These are phyloP conservation scores for Drosophila conformis DNA, from an alignment of 2,888 invertebrate genomes.

Conservation along the genomic window DNA sequence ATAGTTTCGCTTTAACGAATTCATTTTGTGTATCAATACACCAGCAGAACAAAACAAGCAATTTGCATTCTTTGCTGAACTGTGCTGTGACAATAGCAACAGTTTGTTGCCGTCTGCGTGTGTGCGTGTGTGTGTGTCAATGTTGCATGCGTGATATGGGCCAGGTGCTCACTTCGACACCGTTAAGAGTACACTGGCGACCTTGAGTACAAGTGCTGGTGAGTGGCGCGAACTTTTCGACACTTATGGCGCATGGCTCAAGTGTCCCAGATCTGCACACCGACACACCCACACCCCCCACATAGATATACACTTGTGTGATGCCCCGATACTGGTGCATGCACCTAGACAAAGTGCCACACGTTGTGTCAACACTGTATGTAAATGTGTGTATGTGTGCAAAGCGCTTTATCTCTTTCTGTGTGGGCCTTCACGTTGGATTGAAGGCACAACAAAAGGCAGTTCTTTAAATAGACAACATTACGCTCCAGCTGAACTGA, in stretches of 20 bases:
- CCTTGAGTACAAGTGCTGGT: conserved; percentile 28
- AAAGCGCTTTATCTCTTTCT: not conserved
- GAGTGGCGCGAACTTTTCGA: conserved; percentile 56
- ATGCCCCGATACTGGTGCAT: not conserved
- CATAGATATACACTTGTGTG: not conserved
- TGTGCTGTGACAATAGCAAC: conserved; percentile 19
- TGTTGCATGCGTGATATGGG: conserved; percentile 6
- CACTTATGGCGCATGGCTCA: conserved; percentile 54
- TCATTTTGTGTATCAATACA: conserved; percentile 7
- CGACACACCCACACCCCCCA: not conserved
- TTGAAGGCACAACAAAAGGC: conserved; percentile 27
- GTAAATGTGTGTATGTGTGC: not conserved
- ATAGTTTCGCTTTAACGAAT: conserved; percentile 2
- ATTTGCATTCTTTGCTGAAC: conserved; percentile 24
- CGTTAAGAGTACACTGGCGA: conserved; percentile 6
- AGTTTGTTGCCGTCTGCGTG: conserved; percentile 3
- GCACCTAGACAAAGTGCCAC: not conserved
- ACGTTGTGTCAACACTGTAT: not conserved
- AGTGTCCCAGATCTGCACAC: conserved; percentile 5
- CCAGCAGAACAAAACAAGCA: conserved; percentile 17
- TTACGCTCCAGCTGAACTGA: conserved; percentile 21
- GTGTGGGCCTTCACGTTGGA: not conserved
- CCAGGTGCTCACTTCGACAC: conserved; percentile 20
- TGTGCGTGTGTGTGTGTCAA: not conserved
- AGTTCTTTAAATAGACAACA: conserved; percentile 54